Percentiles rank a stretch among this genome's conserved stretches.
These are phyloP conservation scores for Melanostoma scalare DNA, from an alignment of 2,888 invertebrate species.

Conservation along the genomic window DNA sequence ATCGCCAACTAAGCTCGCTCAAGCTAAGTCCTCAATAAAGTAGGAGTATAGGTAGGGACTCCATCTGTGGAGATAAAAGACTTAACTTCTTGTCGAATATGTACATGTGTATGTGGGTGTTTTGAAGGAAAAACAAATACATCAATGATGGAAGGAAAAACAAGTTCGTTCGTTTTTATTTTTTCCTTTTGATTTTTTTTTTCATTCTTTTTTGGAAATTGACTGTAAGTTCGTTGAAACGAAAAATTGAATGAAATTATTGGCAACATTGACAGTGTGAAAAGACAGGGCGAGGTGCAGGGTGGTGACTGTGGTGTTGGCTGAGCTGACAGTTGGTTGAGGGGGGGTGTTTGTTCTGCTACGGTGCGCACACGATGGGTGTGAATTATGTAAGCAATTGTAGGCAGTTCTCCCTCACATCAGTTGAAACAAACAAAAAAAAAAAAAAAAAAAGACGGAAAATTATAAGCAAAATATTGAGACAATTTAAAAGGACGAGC, in stretches of 20 bases:
- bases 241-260: slow-evolving; percentile 72
- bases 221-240: slow-evolving; percentile 71
- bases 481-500: slow-evolving; percentile 31
- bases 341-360: slow-evolving; percentile 27
- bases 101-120: slow-evolving; percentile 21
- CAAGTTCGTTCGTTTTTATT: slow-evolving; percentile 41
- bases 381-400: slow-evolving; percentile 53
- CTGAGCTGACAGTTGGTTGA: slow-evolving; percentile 10
- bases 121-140: slow-evolving; percentile 52
- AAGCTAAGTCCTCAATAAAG: too few species aligned
- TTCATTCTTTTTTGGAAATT: slow-evolving; percentile 48
- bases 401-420: slow-evolving; percentile 1
- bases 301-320: slow-evolving; percentile 8
- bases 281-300: slow-evolving; percentile 27
- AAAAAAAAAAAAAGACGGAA: slow-evolving; percentile 37
- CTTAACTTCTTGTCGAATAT: slow-evolving; percentile 56
- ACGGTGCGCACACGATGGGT: slow-evolving; percentile 32
- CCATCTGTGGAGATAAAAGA: slow-evolving; percentile 51
- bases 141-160: slow-evolving; percentile 61
- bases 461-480: slow-evolving; percentile 69
- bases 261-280: slow-evolving; percentile 71
- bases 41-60: slow-evolving; percentile 18
- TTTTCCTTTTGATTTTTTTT: slow-evolving; percentile 1
- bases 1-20: not conserved
- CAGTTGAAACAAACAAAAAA: slow-evolving; percentile 38